These are phyloP conservation scores for Botrylloides violaceus DNA, from an alignment of 23 tunicate genomes.

Conservation along the genomic window DNA sequence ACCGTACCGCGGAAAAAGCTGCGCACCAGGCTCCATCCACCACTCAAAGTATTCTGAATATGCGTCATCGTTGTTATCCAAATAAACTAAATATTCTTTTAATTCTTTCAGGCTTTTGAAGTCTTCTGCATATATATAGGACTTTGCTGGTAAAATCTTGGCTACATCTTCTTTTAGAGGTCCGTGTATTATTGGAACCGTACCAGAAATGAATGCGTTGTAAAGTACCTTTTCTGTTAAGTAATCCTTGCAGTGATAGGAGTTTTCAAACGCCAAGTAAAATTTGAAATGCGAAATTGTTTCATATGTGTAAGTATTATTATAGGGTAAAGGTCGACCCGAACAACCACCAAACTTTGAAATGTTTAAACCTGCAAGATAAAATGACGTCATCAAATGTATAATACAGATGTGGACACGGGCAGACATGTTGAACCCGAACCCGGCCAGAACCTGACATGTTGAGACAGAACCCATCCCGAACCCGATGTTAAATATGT, in stretches of 20 bases:
- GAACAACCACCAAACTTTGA: too few species aligned
- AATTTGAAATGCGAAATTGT: constrained; percentile 30
- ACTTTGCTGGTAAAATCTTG: constrained; percentile 37
- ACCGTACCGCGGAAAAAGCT: constrained; percentile 25
- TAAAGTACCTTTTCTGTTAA: constrained; percentile 44
- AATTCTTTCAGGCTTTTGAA: constrained; percentile 27
- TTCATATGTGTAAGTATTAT: too few species aligned
- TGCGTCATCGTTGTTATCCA: constrained; percentile 44
- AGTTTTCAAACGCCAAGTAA: constrained; percentile 73
- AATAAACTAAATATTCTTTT: constrained; percentile 23
- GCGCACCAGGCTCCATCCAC: constrained; percentile 53
- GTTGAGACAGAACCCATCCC: too few species aligned
- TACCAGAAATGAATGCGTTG: constrained; percentile 29
- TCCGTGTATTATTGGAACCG: constrained; percentile 44
- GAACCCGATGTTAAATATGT: too few species aligned
- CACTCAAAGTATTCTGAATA: constrained; percentile 54
- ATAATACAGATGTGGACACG: too few species aligned
- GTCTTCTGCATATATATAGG: constrained; percentile 57
- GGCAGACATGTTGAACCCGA: too few species aligned
- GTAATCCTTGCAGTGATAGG: constrained; percentile 43
- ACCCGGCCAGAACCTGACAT: too few species aligned
- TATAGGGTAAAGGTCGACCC: too few species aligned
- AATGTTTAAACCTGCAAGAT: too few species aligned
- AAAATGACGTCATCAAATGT: too few species aligned
- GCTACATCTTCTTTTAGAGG: constrained; percentile 19